Base-by-base conservation (phyloP, 2,113 vertebrate genomes). In the Indicator indicator region DNA sequence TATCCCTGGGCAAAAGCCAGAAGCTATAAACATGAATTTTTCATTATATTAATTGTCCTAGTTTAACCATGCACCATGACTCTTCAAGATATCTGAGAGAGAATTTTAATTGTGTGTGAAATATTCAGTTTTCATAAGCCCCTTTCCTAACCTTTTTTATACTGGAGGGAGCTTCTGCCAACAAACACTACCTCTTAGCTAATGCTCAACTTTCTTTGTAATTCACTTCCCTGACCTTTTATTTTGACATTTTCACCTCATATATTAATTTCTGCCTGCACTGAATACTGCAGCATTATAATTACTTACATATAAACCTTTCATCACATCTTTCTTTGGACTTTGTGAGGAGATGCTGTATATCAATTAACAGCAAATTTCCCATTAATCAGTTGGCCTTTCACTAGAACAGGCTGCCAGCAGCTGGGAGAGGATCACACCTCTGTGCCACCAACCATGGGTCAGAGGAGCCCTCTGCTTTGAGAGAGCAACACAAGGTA, bases 41-140 rank as follows among this genome's bases (percentile, higher is more conserved):
- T 98, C 97, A 98, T 98, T 87, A 95, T 89, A 93, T 96, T 97
- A 98, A 97, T 97, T 98, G 97, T 96, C 96, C 95, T 92, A 83
- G 88, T 96, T 97, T 96, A 97, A 96, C 96, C 83, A 88, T 85
- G 63, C 94, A 97, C 79, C 95, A 93, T 68, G 85, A 89, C 95
- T 95, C 89, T 88, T 78, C 86, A 77, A 72, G 94, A 95, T 50
- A 95, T 79, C 89, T 3, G 11, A 89, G 78, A 94, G 42, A 97
- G 97, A 97, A 97, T 95, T 90, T 96, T 97, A 98, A 98, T 97
- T 96, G 94, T 97, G 96, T 77, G 48, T 93, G 95, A 97, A 98
- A 98, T 91, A 97, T 93, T 95, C 97, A 82, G 84, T 93, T 95
- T 95, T 94, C 90, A 87, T 81, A 97, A 94, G 91, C 96, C 92